Conservation (phyloP, 2,113 vertebrate genomes). For the Paramisgurnus dabryanus region DNA sequence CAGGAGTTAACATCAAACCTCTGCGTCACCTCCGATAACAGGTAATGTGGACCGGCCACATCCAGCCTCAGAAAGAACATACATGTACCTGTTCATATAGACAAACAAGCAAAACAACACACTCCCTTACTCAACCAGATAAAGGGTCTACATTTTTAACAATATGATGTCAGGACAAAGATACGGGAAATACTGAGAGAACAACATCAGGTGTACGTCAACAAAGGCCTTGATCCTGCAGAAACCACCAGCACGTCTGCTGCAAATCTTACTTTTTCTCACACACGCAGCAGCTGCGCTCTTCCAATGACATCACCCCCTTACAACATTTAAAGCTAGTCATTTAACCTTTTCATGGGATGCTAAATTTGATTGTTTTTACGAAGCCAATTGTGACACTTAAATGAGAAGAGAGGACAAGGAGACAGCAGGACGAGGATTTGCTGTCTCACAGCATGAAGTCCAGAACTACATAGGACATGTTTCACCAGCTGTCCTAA, state of each 20-base stretch:
- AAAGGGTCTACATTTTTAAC: background rate
- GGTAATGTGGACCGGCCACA: background rate
- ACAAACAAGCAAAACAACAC: background rate
- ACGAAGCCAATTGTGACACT: slow-evolving; percentile 42
- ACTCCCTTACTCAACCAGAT: too few relatives aligned
- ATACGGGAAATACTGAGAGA: background rate
- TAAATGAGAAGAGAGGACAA: slow-evolving; percentile 11
- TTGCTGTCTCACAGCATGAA: slow-evolving; percentile 39
- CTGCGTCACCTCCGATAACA: background rate
- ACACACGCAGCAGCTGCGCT: slow-evolving; percentile 5
- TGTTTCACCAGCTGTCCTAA: slow-evolving; percentile 41
- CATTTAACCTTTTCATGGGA: slow-evolving; percentile 41
- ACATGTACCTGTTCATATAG: background rate
- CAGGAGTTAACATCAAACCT: background rate
- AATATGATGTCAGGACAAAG: background rate
- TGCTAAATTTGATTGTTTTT: slow-evolving; percentile 41
- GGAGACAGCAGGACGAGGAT: slow-evolving; percentile 1
- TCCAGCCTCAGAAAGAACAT: background rate
- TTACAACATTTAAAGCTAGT: slow-evolving; percentile 44
- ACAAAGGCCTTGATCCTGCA: slow-evolving; percentile 30
- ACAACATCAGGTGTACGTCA: slow-evolving; percentile 24
- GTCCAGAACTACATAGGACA: slow-evolving; percentile 28
- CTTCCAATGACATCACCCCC: slow-evolving; percentile 14
- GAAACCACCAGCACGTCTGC: slow-evolving; percentile 6
- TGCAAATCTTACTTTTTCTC: slow-evolving; percentile 27